These are phyloP conservation scores for Chymomyza fuscimana DNA, from an alignment of 2,888 invertebrate genomes.

Conservation along the genomic window DNA sequence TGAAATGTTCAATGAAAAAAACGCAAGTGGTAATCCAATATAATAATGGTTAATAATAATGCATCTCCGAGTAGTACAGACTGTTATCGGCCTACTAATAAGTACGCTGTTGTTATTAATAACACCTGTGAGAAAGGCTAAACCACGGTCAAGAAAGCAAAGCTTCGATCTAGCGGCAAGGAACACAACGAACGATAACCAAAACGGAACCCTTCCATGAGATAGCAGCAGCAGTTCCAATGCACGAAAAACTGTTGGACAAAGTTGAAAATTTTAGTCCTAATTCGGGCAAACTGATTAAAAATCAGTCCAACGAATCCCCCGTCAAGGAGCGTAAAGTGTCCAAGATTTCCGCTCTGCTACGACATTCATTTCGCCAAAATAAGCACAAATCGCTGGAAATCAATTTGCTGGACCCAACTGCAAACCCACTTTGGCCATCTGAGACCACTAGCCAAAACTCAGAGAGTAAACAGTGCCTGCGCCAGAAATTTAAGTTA, in stretches of 20 bases:
- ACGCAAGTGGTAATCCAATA: not conserved
- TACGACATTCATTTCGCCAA: constrained; percentile 75
- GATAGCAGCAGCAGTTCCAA: constrained; percentile 47
- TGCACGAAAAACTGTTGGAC: constrained; percentile 75
- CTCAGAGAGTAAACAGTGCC: not conserved
- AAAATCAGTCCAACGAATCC: not conserved
- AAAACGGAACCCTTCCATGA: not conserved
- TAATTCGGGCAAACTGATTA: constrained; percentile 59
- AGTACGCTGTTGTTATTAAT: not conserved
- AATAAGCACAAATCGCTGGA: constrained; percentile 72
- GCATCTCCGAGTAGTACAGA: not conserved
- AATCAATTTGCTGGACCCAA: constrained; percentile 54
- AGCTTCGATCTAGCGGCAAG: not conserved
- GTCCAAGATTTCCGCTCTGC: constrained; percentile 71
- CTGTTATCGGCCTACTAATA: not conserved
- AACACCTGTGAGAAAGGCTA: not conserved
- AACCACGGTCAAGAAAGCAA: not conserved
- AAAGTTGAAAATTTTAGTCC: constrained; percentile 61
- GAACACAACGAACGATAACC: not conserved
- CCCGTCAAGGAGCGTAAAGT: constrained; percentile 51
- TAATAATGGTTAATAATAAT: not conserved
- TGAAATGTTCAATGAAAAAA: not conserved
- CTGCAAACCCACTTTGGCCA: constrained; percentile 36
- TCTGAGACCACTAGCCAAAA: not conserved
- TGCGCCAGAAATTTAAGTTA: constrained; percentile 12